Evolutionary conservation across 2,113 vertebrate genomes (phyloP).

Genomic region (Phoenicopterus ruber): DNA sequence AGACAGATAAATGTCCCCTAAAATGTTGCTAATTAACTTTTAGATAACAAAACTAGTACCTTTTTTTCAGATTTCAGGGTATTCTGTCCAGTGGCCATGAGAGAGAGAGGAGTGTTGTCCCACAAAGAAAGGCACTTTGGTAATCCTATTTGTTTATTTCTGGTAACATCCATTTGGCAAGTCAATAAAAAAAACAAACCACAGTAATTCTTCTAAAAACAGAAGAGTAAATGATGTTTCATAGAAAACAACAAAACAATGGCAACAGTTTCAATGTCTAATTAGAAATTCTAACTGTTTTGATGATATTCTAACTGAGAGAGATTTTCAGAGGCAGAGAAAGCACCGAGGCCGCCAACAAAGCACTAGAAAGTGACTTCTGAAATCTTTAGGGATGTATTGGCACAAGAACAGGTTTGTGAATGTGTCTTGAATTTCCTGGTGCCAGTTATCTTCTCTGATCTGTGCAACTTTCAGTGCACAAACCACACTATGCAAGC

Average conservation of each 20-base stretch:
- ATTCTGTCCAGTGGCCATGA: not conserved
- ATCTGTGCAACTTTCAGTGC: conserved; percentile 23
- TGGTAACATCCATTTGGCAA: not conserved
- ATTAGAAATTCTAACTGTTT: not conserved
- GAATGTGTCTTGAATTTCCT: conserved; percentile 13
- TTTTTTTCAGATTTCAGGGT: not conserved
- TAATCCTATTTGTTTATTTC: not conserved
- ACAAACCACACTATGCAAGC: conserved; percentile 26
- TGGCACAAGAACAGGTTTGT: not conserved
- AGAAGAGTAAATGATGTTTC: not conserved
- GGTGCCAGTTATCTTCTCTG: conserved; percentile 52
- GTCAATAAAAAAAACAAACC: not conserved
- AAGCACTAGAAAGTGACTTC: not conserved
- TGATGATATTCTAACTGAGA: not conserved
- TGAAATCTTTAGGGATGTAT: not conserved
- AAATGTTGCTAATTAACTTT: not conserved
- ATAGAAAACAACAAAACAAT: not conserved
- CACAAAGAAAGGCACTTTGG: not conserved
- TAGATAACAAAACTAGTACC: not conserved
- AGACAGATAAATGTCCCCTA: not conserved
- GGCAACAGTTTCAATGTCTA: not conserved
- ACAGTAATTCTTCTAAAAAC: not conserved
- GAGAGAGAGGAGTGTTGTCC: not conserved
- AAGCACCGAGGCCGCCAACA: not conserved
- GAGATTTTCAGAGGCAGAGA: not conserved